phyloP scores from a whole-genome alignment of 2,113 vertebrate genomes.

The Hemiscyllium ocellatum region DNA sequence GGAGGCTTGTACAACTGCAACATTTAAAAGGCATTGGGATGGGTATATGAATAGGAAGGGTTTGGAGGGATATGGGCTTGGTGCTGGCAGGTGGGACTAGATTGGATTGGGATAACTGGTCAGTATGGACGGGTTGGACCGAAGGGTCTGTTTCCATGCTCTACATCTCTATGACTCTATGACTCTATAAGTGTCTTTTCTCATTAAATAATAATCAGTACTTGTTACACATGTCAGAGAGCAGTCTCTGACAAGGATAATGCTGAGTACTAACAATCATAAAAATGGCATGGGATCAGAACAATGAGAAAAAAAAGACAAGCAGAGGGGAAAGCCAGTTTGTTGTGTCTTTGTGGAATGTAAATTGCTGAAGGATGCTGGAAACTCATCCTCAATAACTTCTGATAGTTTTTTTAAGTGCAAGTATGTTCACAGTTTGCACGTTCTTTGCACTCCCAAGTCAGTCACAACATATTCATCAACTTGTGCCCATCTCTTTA shows the following conservation, averaged over 20 bases:
- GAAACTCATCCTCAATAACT: neutral
- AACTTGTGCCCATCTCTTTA: neutral
- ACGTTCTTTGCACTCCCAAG: neutral
- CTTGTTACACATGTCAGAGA: neutral
- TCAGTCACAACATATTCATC: neutral
- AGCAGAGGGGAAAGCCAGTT: neutral
- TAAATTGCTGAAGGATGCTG: neutral
- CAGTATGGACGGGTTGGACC: too few relatives aligned
- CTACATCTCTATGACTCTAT: too few relatives aligned
- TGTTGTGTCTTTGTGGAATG: neutral
- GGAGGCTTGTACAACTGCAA: too few relatives aligned
- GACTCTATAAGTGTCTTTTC: neutral
- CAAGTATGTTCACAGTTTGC: neutral
- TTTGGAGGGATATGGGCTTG: too few relatives aligned
- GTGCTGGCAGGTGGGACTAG: too few relatives aligned
- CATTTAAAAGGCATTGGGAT: too few relatives aligned
- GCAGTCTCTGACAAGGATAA: neutral
- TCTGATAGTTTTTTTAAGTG: neutral
- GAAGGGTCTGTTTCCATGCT: too few relatives aligned
- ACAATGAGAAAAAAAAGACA: neutral
- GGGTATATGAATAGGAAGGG: too few relatives aligned
- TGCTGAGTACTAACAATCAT: neutral
- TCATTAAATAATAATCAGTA: neutral
- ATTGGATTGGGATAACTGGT: too few relatives aligned
- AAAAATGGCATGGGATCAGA: neutral